Evolutionary conservation across 2,888 invertebrate genomes (phyloP).

Genomic region (Digitonthophagus gazella): DNA sequence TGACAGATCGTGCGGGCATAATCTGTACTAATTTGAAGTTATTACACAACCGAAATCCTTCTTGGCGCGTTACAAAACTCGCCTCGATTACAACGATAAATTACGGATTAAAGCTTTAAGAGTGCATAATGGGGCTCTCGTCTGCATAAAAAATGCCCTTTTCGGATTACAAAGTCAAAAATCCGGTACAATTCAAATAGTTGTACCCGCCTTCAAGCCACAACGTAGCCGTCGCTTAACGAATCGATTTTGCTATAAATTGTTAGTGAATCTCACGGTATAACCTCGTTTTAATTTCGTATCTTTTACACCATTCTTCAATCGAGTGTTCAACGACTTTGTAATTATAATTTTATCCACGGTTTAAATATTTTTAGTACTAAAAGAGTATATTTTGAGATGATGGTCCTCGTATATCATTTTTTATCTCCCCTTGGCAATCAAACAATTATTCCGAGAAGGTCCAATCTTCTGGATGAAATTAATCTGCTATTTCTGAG

Average conservation of each 20-base stretch:
- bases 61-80: background rate
- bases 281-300: too few species aligned
- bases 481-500: slow-evolving; percentile 11
- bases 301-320: too few species aligned
- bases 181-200: background rate
- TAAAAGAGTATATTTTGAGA: too few species aligned
- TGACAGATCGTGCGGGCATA: background rate
- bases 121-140: background rate
- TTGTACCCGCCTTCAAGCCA: background rate
- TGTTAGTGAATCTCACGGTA: too few species aligned
- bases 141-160: background rate
- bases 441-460: background rate
- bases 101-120: background rate
- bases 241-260: background rate
- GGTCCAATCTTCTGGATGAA: background rate
- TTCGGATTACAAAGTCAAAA: background rate
- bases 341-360: background rate
- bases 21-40: background rate
- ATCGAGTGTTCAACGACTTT: too few species aligned
- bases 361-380: background rate
- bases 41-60: background rate
- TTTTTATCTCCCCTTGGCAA: background rate
- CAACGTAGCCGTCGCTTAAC: too few species aligned
- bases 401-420: too few species aligned
- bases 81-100: background rate